A percentile compares a stretch with the other conserved stretches of the same genome.
Evolutionary conservation across 2,888 invertebrate genomes (phyloP).

Genomic region (Macropis europaea): DNA sequence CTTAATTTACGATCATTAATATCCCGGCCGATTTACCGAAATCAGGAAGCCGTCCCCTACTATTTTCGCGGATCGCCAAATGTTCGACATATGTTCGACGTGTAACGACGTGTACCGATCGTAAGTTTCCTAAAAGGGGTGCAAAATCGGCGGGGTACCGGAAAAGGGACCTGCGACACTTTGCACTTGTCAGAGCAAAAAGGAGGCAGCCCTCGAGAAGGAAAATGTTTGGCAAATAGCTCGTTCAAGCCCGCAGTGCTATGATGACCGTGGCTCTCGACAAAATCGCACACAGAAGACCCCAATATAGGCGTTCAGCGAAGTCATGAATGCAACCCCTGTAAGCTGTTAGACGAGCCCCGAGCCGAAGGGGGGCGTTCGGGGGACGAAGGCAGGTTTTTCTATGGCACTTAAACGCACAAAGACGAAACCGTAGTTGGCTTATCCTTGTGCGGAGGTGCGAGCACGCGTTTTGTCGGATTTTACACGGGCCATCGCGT

Average conservation of each 20-base stretch:
- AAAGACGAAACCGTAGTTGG: conserved; percentile 69
- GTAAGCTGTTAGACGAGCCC: conserved; percentile 68
- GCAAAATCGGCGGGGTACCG: neutral
- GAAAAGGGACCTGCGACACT: conserved; percentile 38
- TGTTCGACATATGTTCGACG: conserved; percentile 53
- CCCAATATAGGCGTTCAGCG: conserved; percentile 53
- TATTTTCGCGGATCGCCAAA: conserved; percentile 28
- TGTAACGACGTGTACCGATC: conserved; percentile 38
- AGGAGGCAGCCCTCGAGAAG: conserved; percentile 53
- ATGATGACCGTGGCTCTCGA: conserved; percentile 66
- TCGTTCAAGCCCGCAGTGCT: conserved; percentile 61
- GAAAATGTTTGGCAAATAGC: conserved; percentile 74
- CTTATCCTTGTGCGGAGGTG: conserved; percentile 51
- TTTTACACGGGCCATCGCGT: conserved; percentile 1
- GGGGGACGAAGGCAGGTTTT: conserved; percentile 59
- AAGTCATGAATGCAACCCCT: conserved; percentile 71
- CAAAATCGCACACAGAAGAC: conserved; percentile 59
- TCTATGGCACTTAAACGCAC: conserved; percentile 69
- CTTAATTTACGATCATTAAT: conserved; percentile 39
- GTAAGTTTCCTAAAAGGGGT: conserved; percentile 10
- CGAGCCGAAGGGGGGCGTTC: neutral
- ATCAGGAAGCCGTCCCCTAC: conserved; percentile 30
- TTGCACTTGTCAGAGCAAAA: conserved; percentile 52
- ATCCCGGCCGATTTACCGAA: conserved; percentile 26
- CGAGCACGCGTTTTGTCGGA: conserved; percentile 39